A percentile compares a stretch with the other conserved stretches of the same genome.
Conservation (phyloP, 2,888 invertebrate species). For the Bedellia somnulentella region DNA sequence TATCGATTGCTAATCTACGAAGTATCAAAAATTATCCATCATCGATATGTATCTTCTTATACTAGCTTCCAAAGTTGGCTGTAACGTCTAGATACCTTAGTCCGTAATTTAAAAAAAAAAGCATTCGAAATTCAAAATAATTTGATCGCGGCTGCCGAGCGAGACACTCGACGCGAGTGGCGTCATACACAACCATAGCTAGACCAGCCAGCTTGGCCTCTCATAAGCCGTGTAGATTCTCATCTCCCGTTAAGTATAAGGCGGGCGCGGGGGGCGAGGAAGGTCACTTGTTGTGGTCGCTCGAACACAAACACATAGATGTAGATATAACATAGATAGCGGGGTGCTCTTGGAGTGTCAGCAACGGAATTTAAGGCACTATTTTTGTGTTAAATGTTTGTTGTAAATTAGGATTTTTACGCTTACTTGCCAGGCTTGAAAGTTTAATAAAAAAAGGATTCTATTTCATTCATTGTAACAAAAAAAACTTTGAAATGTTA, state of each 20-base stretch:
- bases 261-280: constrained; percentile 24
- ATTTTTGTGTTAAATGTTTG: too few species aligned
- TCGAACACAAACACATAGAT: constrained; percentile 54
- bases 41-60: too few species aligned
- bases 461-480: too few species aligned
- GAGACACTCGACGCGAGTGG: constrained; percentile 50
- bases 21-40: too few species aligned
- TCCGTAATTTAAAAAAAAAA: too few species aligned
- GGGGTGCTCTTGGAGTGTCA: constrained; percentile 42
- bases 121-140: constrained; percentile 46
- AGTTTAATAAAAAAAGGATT: too few species aligned
- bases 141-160: constrained; percentile 52
- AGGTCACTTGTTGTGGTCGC: constrained; percentile 32
- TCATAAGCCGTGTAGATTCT: constrained; percentile 27
- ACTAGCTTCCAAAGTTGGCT: too few species aligned
- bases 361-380: constrained; percentile 12
- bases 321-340: constrained; percentile 33
- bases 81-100: too few species aligned
- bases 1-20: too few species aligned
- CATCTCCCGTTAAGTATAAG: constrained; percentile 21
- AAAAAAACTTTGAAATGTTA: too few species aligned
- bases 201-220: constrained; percentile 23
- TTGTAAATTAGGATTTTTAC: too few species aligned
- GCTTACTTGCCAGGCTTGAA: too few species aligned
- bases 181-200: constrained; percentile 39